Evolutionary conservation across 1,140 invertebrate species (phyloP).

Genomic region (Leptinotarsa lineolata): DNA sequence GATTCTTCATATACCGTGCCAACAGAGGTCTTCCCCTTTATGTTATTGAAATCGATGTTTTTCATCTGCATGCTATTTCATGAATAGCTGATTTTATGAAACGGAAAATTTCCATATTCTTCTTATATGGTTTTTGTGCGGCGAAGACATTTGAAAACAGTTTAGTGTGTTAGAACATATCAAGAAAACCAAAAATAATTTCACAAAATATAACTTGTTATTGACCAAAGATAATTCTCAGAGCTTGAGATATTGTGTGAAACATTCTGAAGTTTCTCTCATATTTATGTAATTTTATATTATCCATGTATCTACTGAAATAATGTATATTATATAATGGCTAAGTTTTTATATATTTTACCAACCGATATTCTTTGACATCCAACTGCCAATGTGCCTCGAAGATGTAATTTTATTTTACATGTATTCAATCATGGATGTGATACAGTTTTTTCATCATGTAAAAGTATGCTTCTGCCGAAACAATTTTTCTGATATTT

Average conservation of each 20-base stretch:
- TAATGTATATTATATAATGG: neutral
- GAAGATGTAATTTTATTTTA: constrained; percentile 1
- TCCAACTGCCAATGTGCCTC: constrained; percentile 13
- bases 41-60: no score
- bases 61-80: no score
- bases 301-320: no score
- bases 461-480: no score
- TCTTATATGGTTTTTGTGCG: no score
- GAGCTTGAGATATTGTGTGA: constrained; percentile 5
- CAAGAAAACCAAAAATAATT: neutral
- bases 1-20: neutral
- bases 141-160: no score
- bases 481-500: no score
- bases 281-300: neutral
- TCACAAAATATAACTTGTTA: constrained; percentile 1
- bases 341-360: constrained; percentile 11
- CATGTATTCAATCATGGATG: neutral
- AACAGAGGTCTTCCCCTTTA: no score
- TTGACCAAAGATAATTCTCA: constrained; percentile 1
- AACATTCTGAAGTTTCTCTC: neutral
- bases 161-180: neutral
- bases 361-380: constrained; percentile 1
- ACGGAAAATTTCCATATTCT: no score
- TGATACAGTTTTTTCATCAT: neutral
- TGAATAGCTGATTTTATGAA: no score